A percentile compares a stretch with the other conserved stretches of the same genome.
phyloP scores from a whole-genome alignment of 2,797 vertebrate genomes.

The Dromococcyx pavoninus region DNA sequence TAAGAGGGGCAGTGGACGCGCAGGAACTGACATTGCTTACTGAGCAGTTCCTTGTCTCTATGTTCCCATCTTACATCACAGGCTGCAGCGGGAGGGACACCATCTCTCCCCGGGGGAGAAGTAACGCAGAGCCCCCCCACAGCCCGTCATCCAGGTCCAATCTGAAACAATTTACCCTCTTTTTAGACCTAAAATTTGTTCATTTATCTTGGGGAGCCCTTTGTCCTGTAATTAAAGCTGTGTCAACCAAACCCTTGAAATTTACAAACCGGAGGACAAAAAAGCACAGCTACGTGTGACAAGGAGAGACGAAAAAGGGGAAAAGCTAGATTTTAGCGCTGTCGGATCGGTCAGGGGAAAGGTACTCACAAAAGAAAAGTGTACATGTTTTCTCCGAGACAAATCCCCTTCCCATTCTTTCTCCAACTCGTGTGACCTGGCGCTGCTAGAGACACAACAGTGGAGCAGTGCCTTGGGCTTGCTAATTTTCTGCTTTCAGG shows the following conservation, averaged over 20 bases:
- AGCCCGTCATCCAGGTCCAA: neutral
- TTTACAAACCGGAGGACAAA: neutral
- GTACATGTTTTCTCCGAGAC: neutral
- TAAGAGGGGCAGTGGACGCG: fast-evolving
- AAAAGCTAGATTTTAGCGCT: neutral
- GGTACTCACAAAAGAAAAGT: neutral
- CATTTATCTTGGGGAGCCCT: neutral
- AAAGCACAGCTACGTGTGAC: neutral
- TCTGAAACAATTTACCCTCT: neutral
- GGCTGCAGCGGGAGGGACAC: neutral
- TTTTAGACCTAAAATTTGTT: neutral
- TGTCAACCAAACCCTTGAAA: neutral
- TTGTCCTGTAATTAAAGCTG: neutral
- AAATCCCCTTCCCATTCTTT: slow-evolving; percentile 2
- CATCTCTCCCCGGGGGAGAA: neutral
- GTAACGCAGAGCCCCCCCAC: neutral
- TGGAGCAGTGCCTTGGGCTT: slow-evolving; percentile 58
- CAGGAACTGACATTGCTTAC: neutral
- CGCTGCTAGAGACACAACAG: slow-evolving; percentile 74
- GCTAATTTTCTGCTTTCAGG: slow-evolving; percentile 82
- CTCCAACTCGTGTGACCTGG: slow-evolving; percentile 51
- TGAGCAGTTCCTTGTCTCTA: neutral
- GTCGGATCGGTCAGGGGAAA: neutral
- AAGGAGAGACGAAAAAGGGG: neutral
- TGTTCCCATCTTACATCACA: neutral